Percentiles rank a stretch among this genome's conserved stretches.
Conservation (phyloP, 2,797 vertebrate species). For the Hipposideros larvatus region DNA sequence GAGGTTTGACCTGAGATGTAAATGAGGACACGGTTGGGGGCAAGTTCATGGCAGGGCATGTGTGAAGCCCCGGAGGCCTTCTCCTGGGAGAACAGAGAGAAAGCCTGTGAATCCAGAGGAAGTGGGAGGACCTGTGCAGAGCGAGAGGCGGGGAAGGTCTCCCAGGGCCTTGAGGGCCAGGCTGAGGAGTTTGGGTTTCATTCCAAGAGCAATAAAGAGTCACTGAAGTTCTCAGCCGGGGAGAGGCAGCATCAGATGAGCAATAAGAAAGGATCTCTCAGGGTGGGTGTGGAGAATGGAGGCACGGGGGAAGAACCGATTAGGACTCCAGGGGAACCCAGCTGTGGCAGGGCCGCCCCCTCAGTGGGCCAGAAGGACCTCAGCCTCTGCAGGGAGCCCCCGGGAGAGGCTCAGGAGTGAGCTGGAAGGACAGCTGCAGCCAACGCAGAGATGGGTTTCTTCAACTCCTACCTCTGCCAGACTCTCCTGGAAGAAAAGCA, state of each 20-base stretch:
- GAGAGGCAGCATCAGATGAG: background rate
- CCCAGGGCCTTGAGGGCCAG: background rate
- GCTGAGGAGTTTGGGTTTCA: background rate
- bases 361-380: background rate
- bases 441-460: background rate
- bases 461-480: fast-evolving
- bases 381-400: background rate
- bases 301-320: fast-evolving
- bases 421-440: background rate
- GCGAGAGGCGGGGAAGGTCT: fast-evolving
- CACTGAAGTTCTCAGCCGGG: background rate
- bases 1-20: background rate
- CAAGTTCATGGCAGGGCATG: background rate
- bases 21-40: background rate
- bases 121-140: fast-evolving
- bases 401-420: background rate
- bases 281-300: fast-evolving
- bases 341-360: too few relatives aligned
- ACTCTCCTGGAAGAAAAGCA: background rate
- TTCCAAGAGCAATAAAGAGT: background rate
- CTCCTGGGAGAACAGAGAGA: background rate
- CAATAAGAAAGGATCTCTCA: background rate
- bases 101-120: background rate
- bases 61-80: background rate
- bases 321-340: background rate